Base-by-base conservation (phyloP, 2,888 invertebrate species). In the Meloe dianella region DNA sequence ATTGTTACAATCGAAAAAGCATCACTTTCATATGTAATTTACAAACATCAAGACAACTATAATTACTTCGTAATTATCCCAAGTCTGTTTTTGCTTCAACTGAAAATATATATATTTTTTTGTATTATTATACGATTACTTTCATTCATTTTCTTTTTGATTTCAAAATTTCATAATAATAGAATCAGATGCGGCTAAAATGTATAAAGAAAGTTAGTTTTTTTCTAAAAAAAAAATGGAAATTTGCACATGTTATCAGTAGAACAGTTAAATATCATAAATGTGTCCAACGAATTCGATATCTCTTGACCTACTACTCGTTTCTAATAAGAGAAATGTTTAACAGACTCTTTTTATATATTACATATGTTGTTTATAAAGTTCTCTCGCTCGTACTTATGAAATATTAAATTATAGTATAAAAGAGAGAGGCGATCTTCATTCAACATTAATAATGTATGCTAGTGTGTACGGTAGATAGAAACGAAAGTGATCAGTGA, bases 401-500 rank as follows among this genome's bases (percentile, higher is more conserved):
- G n/a, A 38, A 20, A n/a, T 30, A 14, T 27, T 38, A 56, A 22
- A 62, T 41, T 57, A 29, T 65, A 57, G 35, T 32, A 62, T 61
- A 61, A 72, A 69, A 73, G 71, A 67, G 67, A 70, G 73, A 73
- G 41, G 60, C 51, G 59, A 17, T 54, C 60, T 68, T 68, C 70
- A 70, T 54, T 24, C 27, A 64, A 66, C 65, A 61, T 71, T 70
- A 67, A 68, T 67, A 69, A 59, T 63, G 60, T 61, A 63, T 57
- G 57, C 61, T 61, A 64, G 20, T 20, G 47, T 64, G 61, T 70
- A 63, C 69, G 73, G 66, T 73, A 73, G 75, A 78, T 80, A 81
- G 81, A 83, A 82, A 81, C 74, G 80, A 81, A 82, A 81, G 81
- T 78, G 75, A 74, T 68, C 71, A 64, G 66, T 67, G 73, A 71